Percentiles rank a stretch among this genome's conserved stretches.
These are phyloP conservation scores for Apostichopus leukothele DNA, from an alignment of 53 echinoderm and acorn worm genomes.

Conservation along the genomic window DNA sequence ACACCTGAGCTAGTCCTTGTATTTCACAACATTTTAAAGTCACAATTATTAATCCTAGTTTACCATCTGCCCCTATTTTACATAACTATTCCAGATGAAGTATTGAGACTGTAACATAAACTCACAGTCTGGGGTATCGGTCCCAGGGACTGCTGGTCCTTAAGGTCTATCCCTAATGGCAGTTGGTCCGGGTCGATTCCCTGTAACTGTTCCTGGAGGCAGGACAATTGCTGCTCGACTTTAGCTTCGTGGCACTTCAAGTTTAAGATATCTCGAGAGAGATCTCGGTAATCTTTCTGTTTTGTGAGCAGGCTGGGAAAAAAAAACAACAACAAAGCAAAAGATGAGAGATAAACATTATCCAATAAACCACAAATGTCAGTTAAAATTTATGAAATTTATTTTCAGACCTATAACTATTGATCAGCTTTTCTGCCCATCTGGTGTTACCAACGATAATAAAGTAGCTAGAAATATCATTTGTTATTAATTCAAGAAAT, in stretches of 20 bases:
- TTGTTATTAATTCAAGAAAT: too few relatives aligned
- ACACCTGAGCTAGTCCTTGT: too few relatives aligned
- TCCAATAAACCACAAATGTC: too few relatives aligned
- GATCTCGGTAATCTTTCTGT: slow-evolving; percentile 89
- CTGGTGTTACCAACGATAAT: too few relatives aligned
- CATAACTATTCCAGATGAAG: too few relatives aligned
- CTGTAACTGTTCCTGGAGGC: slow-evolving; percentile 50
- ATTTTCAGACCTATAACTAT: too few relatives aligned
- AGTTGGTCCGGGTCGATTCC: slow-evolving; percentile 77
- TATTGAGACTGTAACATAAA: neutral
- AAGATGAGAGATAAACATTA: neutral
- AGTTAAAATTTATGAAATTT: too few relatives aligned
- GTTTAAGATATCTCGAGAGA: slow-evolving; percentile 80
- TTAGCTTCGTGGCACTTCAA: slow-evolving; percentile 88
- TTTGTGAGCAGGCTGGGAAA: slow-evolving; percentile 73
- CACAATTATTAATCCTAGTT: too few relatives aligned
- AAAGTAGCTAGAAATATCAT: too few relatives aligned
- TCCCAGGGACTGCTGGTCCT: slow-evolving; percentile 28
- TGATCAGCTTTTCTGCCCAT: too few relatives aligned
- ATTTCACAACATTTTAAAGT: too few relatives aligned
- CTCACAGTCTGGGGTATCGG: neutral
- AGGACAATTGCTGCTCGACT: slow-evolving; percentile 63
- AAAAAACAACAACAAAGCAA: neutral
- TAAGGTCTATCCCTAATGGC: slow-evolving; percentile 70
- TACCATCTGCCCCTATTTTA: too few relatives aligned